Evolutionary conservation across 2,888 invertebrate genomes (phyloP), one percentile per base, ranked within the genome.

Genomic region (Leucoptera coffeella): DNA sequence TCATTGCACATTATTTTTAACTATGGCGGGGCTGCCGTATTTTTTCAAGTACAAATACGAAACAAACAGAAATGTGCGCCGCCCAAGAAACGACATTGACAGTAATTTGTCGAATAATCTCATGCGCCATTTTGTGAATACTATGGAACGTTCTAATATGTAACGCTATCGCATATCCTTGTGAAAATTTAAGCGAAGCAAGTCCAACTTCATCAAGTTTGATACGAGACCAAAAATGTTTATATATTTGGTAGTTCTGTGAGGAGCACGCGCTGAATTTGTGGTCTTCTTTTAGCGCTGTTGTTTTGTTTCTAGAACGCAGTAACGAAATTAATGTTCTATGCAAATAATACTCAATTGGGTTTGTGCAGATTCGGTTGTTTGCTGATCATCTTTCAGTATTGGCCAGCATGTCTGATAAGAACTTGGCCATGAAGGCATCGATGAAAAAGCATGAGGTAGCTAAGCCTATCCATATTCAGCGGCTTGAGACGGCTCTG

Each of bases 401-500:
- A n/a, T n/a, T n/a, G n/a, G n/a, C n/a, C n/a, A n/a, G n/a, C n/a
- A 72, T 72, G 72, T 50, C 60, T 40, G 67, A 69, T 31, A 64
- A 60, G 42, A 42, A 47, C 29, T 33, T 51, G 31, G 51, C 51
- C 26, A 55, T 52, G 11, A 59, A 60, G 38, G 44, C 53, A 12
- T 47, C 51, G n/a, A 39, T 67, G 8, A 59, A 58, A 39, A 52
- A 54, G 35, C 57, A 64, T 51, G 77, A 77, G 52, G 74, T 78
- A 40, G 82, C 82, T 3, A 76, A 75, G 45, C 92, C 92, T 5
- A 53, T 90, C 38, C 88, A 92, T 54, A 67, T 92, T 30, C 89
- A 90, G 51, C 77, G 86, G 37, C 52, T 94, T 38, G 90, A 93
- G 51, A 78, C 82, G 36, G 84, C 88, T 33, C 62, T 94, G 35